Conservation (phyloP, 1,140 invertebrate genomes). For the Ostrea denselamellosa region DNA sequence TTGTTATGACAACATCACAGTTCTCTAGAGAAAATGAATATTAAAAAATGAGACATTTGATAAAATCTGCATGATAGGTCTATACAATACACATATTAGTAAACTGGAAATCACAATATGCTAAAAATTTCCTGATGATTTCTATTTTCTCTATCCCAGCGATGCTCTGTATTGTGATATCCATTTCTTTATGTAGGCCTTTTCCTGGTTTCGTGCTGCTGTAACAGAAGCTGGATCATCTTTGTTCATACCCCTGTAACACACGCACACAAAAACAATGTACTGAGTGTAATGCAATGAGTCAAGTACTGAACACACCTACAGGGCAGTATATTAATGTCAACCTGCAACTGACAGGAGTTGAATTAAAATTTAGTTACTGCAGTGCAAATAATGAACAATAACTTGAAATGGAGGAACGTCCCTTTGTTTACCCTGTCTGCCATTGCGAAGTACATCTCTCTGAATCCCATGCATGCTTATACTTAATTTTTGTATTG, state of each 20-base stretch:
- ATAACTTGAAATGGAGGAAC: background rate
- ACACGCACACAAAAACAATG: conserved; percentile 35
- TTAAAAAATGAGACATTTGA: too few species aligned
- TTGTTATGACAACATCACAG: too few species aligned
- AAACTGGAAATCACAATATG: background rate
- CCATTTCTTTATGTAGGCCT: conserved; percentile 85
- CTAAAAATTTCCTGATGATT: too few species aligned
- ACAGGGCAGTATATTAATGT: background rate
- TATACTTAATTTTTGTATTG: too few species aligned
- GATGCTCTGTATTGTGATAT: conserved; percentile 74
- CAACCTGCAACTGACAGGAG: background rate
- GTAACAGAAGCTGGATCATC: conserved; percentile 86
- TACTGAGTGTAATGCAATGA: background rate
- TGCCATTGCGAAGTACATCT: too few species aligned
- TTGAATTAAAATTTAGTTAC: background rate
- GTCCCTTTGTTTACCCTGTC: too few species aligned
- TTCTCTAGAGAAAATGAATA: too few species aligned
- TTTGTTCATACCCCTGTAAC: conserved; percentile 82
- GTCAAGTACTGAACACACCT: background rate
- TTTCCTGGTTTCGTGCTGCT: conserved; percentile 84
- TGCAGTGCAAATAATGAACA: background rate
- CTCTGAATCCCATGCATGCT: too few species aligned
- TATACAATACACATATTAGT: background rate
- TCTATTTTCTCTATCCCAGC: background rate
- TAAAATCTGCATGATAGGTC: too few species aligned